phyloP scores from a whole-genome alignment of 2,888 invertebrate genomes.

The Adelognathus sp. region DNA sequence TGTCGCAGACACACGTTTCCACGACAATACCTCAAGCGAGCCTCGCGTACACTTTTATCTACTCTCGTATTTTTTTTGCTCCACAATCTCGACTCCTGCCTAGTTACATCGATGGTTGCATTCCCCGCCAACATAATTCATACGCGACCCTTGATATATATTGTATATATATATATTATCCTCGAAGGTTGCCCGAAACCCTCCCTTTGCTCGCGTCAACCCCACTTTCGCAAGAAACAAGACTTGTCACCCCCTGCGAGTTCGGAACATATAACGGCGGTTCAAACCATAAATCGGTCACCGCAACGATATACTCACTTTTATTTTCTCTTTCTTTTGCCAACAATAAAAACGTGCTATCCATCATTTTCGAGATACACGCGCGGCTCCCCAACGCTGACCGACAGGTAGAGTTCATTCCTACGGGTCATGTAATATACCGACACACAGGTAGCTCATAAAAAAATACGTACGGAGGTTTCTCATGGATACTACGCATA shows the following conservation, averaged over 20 bases:
- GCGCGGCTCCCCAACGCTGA: constrained; percentile 2
- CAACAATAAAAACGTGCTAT: constrained; percentile 55
- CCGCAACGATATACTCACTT: constrained; percentile 56
- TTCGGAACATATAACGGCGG: constrained; percentile 46
- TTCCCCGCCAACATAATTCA: constrained; percentile 41
- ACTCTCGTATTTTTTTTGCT: background rate
- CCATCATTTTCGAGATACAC: constrained; percentile 44
- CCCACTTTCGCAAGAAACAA: constrained; percentile 42
- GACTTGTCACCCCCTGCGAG: constrained; percentile 53
- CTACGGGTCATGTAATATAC: constrained; percentile 3
- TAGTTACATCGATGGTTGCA: constrained; percentile 27
- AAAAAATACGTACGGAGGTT: constrained; percentile 11
- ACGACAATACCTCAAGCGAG: background rate
- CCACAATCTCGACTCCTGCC: background rate
- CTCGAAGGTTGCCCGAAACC: background rate
- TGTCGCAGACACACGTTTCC: background rate
- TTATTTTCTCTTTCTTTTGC: constrained; percentile 48
- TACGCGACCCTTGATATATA: constrained; percentile 21
- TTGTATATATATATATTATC: background rate
- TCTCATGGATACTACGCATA: too few species aligned
- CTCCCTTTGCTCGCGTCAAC: constrained; percentile 3
- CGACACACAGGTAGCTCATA: constrained; percentile 22
- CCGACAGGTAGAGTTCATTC: constrained; percentile 44
- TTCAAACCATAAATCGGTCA: constrained; percentile 59
- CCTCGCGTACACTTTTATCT: background rate